Evolutionary conservation across 2,888 invertebrate genomes (phyloP).

Genomic region (Malthinus seriepunctatus): DNA sequence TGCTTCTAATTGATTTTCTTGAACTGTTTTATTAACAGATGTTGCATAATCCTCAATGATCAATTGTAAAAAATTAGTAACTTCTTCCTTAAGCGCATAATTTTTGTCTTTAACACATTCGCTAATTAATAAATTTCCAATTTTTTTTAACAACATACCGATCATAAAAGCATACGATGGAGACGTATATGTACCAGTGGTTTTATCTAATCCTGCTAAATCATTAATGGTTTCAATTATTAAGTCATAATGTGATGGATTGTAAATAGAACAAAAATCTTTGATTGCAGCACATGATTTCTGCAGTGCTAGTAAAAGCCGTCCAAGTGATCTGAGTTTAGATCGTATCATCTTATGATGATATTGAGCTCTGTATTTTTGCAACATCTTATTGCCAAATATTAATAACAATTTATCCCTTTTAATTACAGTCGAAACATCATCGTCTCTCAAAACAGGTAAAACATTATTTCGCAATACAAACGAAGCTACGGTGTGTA

Average conservation of each 20-base stretch:
- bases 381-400: constrained; percentile 4
- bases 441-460: constrained; percentile 2
- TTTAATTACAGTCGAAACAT: neutral
- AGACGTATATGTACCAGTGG: constrained; percentile 7
- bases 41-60: constrained; percentile 16
- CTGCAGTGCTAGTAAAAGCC: constrained; percentile 13
- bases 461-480: neutral
- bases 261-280: constrained; percentile 11
- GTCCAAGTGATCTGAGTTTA: constrained; percentile 16
- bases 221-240: constrained; percentile 12
- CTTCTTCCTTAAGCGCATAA: constrained; percentile 10
- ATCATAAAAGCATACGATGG: constrained; percentile 4
- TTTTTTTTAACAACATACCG: neutral
- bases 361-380: constrained; percentile 4
- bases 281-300: constrained; percentile 1
- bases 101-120: neutral
- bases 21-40: constrained; percentile 15
- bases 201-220: constrained; percentile 8
- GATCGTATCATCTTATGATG: constrained; percentile 8
- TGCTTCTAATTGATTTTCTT: constrained; percentile 12
- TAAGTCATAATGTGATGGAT: neutral
- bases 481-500: neutral
- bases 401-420: constrained; percentile 4
- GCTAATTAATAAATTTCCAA: neutral
- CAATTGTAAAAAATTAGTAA: constrained; percentile 23